These are phyloP conservation scores for Nemotelus nigrinus DNA, from an alignment of 2,888 invertebrate genomes.

Conservation along the genomic window DNA sequence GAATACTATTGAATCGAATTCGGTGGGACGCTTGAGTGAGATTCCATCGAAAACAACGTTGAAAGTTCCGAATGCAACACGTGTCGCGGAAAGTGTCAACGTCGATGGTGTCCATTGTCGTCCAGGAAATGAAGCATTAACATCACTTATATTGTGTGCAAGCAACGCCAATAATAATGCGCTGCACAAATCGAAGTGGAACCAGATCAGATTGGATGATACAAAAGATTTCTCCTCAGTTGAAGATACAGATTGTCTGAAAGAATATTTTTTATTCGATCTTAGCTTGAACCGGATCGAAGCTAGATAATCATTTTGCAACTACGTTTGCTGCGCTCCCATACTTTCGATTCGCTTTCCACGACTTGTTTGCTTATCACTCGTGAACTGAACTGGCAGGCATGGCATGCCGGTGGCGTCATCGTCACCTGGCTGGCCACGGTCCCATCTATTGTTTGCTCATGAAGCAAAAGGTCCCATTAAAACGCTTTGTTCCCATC, in stretches of 20 bases:
- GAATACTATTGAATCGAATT: neutral
- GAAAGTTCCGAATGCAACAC: slow-evolving; percentile 2
- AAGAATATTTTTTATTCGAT: too few relatives aligned
- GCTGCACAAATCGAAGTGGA: too few relatives aligned
- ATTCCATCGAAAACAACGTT: neutral
- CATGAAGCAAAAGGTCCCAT: neutral
- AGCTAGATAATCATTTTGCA: too few relatives aligned
- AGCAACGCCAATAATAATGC: neutral
- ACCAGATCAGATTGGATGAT: too few relatives aligned
- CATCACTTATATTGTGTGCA: slow-evolving; percentile 29
- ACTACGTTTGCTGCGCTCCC: too few relatives aligned
- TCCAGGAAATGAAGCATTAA: slow-evolving; percentile 33
- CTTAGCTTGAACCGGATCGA: too few relatives aligned
- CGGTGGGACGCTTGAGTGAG: slow-evolving; percentile 21
- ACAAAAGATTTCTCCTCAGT: too few relatives aligned
- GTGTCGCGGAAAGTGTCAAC: slow-evolving; percentile 41
- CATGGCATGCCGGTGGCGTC: too few relatives aligned
- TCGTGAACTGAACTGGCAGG: neutral
- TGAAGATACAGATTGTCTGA: too few relatives aligned
- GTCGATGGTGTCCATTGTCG: slow-evolving; percentile 29
- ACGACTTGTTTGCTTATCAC: neutral
- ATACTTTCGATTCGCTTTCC: too few relatives aligned
- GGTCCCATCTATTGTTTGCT: slow-evolving; percentile 12
- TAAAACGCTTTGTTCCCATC: too few relatives aligned
- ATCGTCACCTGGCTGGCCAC: neutral